Evolutionary conservation across 2,797 vertebrate genomes (phyloP).

Genomic region (Tapera naevia): DNA sequence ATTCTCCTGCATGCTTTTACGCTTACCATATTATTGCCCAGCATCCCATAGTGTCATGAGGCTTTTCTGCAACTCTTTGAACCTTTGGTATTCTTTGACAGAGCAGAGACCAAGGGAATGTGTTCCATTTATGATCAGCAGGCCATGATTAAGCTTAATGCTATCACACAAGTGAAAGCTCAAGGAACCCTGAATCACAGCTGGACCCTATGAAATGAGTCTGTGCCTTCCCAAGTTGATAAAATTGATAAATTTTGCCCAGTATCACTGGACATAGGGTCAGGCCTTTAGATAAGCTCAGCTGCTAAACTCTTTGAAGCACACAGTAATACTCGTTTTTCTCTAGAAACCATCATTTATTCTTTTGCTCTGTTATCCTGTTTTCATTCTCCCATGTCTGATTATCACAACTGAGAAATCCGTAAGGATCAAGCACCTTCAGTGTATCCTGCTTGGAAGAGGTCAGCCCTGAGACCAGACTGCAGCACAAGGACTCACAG

Average conservation of each 20-base stretch:
- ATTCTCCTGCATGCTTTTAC: background rate
- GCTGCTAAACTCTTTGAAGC: background rate
- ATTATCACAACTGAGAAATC: background rate
- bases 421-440: background rate
- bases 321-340: background rate
- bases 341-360: background rate
- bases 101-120: background rate
- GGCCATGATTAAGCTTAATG: background rate
- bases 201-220: background rate
- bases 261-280: background rate
- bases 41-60: background rate
- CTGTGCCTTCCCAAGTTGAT: background rate
- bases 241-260: background rate
- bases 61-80: background rate
- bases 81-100: background rate
- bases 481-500: background rate
- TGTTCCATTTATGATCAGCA: background rate
- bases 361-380: background rate
- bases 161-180: background rate
- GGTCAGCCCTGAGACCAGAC: background rate
- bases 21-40: background rate
- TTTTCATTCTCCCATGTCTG: background rate
- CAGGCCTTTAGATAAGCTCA: background rate
- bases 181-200: background rate
- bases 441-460: background rate